These are phyloP conservation scores for Heteronetta atricapilla DNA, from an alignment of 2,113 vertebrate genomes.

Conservation along the genomic window DNA sequence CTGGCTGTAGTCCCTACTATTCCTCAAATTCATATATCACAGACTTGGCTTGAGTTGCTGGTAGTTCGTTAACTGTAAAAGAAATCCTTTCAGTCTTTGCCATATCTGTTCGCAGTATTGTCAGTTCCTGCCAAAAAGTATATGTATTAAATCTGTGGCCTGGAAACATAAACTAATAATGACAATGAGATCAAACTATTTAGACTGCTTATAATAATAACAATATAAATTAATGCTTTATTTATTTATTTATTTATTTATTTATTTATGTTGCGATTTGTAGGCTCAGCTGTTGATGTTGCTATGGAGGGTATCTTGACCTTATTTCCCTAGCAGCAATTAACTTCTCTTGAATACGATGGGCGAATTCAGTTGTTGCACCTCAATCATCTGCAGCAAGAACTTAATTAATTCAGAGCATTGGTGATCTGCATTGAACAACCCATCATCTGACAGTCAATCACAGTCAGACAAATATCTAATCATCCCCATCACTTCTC, in stretches of 20 bases:
- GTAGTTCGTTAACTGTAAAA: not conserved
- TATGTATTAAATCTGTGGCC: not conserved
- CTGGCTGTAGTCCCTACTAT: not conserved
- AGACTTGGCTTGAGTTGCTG: not conserved
- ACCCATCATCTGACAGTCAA: not conserved
- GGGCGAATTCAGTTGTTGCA: not conserved
- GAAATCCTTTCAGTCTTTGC: not conserved
- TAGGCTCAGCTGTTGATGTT: not conserved
- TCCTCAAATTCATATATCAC: not conserved
- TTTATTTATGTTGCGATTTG: rapidly evolving
- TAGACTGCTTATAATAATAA: not conserved
- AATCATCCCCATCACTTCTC: not conserved
- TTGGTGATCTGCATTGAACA: not conserved
- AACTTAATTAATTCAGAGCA: not conserved
- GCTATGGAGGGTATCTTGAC: not conserved
- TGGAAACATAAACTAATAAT: rapidly evolving
- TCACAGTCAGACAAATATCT: not conserved
- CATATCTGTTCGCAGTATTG: not conserved
- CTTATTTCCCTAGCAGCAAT: not conserved
- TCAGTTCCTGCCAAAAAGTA: not conserved
- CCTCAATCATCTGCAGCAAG: not conserved
- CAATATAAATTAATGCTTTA: rapidly evolving
- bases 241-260: too few species aligned
- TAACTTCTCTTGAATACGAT: not conserved
- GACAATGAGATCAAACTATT: not conserved